Evolutionary conservation across 2,888 invertebrate species (phyloP), one percentile per base, ranked within the genome.

Genomic region (Vesta saturnalis): DNA sequence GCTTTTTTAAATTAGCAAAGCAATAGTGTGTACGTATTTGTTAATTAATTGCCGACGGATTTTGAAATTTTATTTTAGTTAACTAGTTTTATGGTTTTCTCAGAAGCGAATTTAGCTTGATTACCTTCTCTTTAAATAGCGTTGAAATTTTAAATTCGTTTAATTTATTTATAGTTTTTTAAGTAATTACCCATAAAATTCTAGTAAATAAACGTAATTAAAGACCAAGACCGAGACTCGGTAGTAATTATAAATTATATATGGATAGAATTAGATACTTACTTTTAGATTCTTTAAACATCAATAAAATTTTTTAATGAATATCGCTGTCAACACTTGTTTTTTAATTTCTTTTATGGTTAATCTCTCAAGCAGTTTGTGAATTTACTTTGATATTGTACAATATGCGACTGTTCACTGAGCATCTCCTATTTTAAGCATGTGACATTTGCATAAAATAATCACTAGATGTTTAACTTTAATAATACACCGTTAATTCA

Each of bases 41-140:
- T 46, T 63, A 67, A 67, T 63, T 67, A 67, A 67, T 67, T 63
- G 63, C 21, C 47, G 56, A 35, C 59, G 63, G 58, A 60, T 67
- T 67, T 63, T 55, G 63, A 67, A 60, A 63, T 59, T 63, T 67
- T 59, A 67, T 59, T 67, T 59, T 59, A 56, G 57, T 61, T 52
- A 67, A 67, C 52, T 61, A 52, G 59, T 39, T 66, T 63, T 59
- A 55, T 67, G 63, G 63, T 63, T 60, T 63, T 46, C 47, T n/a
- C 12, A 19, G 46, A 30, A 30, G 15, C 52, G 21, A 63, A 63
- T 60, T 63, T 67, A 67, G 19, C 18, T 63, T 46, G 15, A 39
- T 39, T 39, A n/a, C n/a, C 3, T 39, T 39, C 39, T n/a, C 8
- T 39, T 39, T n/a, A n/a, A 4, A 39, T n/a, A 1, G 39, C 39